Conservation (phyloP, 1,140 invertebrate genomes). For the Dinoponera quadriceps region DNA sequence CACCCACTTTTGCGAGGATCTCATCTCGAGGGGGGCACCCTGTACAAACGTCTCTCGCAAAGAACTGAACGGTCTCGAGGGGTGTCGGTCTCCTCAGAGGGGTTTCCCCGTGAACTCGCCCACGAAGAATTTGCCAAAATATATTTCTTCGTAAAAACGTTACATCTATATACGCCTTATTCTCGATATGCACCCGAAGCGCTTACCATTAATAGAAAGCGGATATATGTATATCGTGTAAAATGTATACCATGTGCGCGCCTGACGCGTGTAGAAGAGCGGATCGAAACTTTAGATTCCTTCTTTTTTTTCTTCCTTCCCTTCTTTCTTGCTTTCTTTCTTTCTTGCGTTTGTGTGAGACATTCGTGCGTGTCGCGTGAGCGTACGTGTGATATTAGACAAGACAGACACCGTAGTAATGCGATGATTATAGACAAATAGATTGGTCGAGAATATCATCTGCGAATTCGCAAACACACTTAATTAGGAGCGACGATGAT, state of each 20-base stretch:
- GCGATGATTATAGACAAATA: slow-evolving; percentile 78
- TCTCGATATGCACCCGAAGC: slow-evolving; percentile 64
- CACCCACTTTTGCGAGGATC: neutral
- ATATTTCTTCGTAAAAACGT: slow-evolving; percentile 71
- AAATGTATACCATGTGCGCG: slow-evolving; percentile 1
- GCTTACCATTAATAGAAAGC: slow-evolving; percentile 67
- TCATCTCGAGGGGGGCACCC: neutral
- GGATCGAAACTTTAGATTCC: slow-evolving; percentile 42
- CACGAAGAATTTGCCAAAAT: slow-evolving; percentile 71
- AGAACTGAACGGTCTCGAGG: slow-evolving; percentile 28
- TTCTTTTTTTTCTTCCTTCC: neutral
- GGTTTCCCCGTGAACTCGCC: slow-evolving; percentile 35
- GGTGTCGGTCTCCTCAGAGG: slow-evolving; percentile 9
- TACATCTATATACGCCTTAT: slow-evolving; percentile 63
- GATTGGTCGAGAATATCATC: slow-evolving; percentile 82
- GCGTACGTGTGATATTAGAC: slow-evolving; percentile 38
- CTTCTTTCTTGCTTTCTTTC: neutral
- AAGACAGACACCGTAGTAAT: slow-evolving; percentile 31
- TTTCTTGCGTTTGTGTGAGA: slow-evolving; percentile 15
- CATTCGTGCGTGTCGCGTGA: slow-evolving; percentile 32
- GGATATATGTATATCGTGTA: slow-evolving; percentile 26
- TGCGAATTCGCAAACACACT: slow-evolving; percentile 54
- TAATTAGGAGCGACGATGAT: slow-evolving; percentile 48
- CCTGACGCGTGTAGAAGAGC: slow-evolving; percentile 30
- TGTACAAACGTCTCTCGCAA: slow-evolving; percentile 9